Base-by-base conservation (phyloP, 2,888 invertebrate genomes). In the Drosophila buzzatii region DNA sequence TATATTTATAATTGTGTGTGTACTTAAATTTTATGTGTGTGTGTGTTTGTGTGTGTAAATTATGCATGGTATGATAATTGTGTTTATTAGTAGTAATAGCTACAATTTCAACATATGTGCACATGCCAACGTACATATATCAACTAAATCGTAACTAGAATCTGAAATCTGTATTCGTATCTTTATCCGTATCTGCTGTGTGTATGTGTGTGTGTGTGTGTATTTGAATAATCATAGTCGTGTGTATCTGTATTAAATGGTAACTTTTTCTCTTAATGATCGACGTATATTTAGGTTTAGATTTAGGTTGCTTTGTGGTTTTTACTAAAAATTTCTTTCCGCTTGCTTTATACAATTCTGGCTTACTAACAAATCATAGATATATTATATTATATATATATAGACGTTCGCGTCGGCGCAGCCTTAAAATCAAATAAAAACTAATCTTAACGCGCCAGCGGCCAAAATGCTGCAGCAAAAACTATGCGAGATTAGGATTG, bases 91-190 rank as follows among this genome's bases (percentile, higher is more conserved):
- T 82, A 85, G 89, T 79, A 83, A 86, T 79, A 81, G 81, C 89
- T 89, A 85, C 77, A 89, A 76, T 86, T 89, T 85, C 75, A 89
- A 86, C 79, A 70, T 89, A 86, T 85, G 73, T 86, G 89, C 86
- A 88, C 76, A 81, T 61, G 79, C 70, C 69, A 73, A 77, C 66
- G 55, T 56, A 56, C 79, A 72, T 67, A 66, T 57, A 65, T 81
- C 55, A 88, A 85, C 81, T 89, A 83, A 82, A 70, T 27, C 75
- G 72, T 82, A 79, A 67, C 76, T 82, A 82, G 55, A 58, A 71
- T 77, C 57, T 70, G 75, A 55, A 74, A 63, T 49, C 59, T 65
- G 69, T 52, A 57, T 59, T 51, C 53, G 35, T 42, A 51, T 64
- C 47, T 66, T 31, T 44, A 55, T 53, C 42, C 52, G 44, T 72